Percentiles rank a stretch among this genome's conserved stretches.
phyloP scores from a whole-genome alignment of 2,113 vertebrate genomes.

The Microcebus ravelobensis region DNA sequence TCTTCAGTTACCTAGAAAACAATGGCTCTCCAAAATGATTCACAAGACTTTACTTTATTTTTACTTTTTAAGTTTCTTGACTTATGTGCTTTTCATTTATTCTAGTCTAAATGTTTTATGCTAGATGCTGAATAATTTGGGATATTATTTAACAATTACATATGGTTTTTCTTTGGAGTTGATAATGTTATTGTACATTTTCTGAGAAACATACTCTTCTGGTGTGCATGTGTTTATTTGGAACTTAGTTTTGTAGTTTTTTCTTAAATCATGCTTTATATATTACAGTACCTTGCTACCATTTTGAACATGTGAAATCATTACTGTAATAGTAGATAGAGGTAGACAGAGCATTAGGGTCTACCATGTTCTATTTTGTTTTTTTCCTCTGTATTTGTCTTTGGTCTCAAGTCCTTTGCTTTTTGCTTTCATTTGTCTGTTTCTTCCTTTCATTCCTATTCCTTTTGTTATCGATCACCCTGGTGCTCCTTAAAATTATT shows the following conservation, averaged over 20 bases:
- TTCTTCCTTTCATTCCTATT: background rate
- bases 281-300: background rate
- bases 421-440: constrained; percentile 23
- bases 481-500: background rate
- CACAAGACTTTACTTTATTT: background rate
- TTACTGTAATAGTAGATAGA: background rate
- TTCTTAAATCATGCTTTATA: background rate
- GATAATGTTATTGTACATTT: background rate
- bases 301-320: background rate
- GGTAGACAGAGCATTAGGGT: background rate
- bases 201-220: background rate
- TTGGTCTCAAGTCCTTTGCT: background rate
- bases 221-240: background rate
- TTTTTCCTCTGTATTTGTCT: background rate
- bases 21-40: background rate
- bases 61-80: background rate
- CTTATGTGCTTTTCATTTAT: background rate
- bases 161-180: background rate
- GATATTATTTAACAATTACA: background rate
- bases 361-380: background rate
- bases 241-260: background rate
- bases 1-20: constrained; percentile 3
- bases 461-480: background rate
- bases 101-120: constrained; percentile 33
- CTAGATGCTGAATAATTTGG: background rate